Evolutionary conservation across 2,113 vertebrate genomes (phyloP).

Genomic region (Telmatochromis bifrenatus): DNA sequence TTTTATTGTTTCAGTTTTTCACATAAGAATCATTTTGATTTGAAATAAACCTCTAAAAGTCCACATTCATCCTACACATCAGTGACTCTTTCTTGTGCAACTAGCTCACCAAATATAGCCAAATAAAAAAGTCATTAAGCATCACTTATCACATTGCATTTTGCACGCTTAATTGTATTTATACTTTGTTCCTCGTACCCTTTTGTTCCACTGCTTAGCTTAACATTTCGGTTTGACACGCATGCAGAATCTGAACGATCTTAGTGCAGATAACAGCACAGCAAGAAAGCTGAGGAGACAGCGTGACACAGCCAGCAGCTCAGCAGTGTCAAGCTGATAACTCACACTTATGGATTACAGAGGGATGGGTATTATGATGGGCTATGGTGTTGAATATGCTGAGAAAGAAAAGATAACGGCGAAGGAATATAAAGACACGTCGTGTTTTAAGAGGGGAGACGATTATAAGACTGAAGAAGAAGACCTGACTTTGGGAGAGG

Average conservation of each 20-base stretch:
- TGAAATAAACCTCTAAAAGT: rapidly evolving
- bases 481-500: neutral
- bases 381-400: neutral
- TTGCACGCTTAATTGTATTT: neutral
- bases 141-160: neutral
- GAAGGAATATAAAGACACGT: neutral
- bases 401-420: neutral
- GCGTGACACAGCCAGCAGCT: neutral
- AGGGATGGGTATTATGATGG: neutral
- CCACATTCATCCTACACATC: neutral
- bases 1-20: neutral
- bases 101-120: neutral
- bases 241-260: neutral
- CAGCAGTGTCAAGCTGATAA: neutral
- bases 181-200: neutral
- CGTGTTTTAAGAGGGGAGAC: neutral
- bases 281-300: neutral
- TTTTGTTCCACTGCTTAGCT: neutral
- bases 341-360: slow-evolving; percentile 14
- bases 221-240: neutral
- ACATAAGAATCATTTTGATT: neutral
- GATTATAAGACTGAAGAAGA: too few species aligned
- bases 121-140: neutral
- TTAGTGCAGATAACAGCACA: neutral
- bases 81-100: neutral